These are phyloP conservation scores for Alviniconcha marisindica DNA, from an alignment of 1,140 invertebrate species.

Conservation along the genomic window DNA sequence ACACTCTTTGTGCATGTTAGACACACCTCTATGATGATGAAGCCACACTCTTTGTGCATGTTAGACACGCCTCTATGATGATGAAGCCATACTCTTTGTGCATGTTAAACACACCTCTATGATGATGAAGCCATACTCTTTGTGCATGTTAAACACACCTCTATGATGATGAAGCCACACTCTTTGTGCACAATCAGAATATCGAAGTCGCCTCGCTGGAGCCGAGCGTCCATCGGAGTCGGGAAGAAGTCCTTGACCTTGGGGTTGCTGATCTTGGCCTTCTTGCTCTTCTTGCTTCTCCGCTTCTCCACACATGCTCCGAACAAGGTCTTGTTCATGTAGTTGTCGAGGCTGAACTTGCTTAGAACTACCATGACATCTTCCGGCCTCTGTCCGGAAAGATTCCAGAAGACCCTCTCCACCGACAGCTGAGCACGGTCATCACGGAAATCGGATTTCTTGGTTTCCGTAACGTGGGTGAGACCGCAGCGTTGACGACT, in stretches of 20 bases:
- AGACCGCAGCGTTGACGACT: too few species aligned
- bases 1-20: too few species aligned
- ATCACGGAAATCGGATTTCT: neutral
- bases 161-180: neutral
- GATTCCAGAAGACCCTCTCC: neutral
- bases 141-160: too few species aligned
- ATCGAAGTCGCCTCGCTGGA: neutral
- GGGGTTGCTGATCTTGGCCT: neutral
- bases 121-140: too few species aligned
- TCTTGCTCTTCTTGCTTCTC: neutral
- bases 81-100: too few species aligned
- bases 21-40: too few species aligned
- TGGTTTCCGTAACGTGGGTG: neutral
- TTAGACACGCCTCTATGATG: too few species aligned
- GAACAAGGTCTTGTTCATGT: neutral
- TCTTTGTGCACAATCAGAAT: neutral
- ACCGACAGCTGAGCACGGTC: neutral
- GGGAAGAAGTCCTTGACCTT: neutral
- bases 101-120: too few species aligned
- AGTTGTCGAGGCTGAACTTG: slow-evolving; percentile 3
- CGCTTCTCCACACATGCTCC: neutral
- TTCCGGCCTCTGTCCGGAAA: neutral
- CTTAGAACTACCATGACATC: slow-evolving; percentile 10
- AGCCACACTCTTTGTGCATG: too few species aligned
- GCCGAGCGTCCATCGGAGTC: neutral